A percentile compares a stretch with the other conserved stretches of the same genome.
phyloP scores from a whole-genome alignment of 2,113 vertebrate genomes.

The Oncorhynchus nerka region DNA sequence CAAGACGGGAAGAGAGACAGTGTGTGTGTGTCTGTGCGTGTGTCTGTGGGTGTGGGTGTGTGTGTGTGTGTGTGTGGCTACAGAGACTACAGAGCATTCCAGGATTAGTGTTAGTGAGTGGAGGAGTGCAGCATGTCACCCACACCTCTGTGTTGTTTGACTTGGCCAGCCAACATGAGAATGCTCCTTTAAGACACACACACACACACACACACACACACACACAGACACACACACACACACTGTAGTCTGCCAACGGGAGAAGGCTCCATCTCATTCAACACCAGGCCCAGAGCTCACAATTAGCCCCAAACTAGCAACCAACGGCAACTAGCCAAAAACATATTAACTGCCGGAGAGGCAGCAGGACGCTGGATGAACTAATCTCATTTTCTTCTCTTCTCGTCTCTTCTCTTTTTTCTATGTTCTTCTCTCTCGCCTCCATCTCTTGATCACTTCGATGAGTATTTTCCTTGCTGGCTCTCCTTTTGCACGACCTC shows the following conservation, averaged over 20 bases:
- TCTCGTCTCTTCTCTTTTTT: background rate
- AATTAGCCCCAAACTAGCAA: conserved; percentile 8
- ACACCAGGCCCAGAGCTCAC: conserved; percentile 4
- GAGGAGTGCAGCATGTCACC: conserved; percentile 26
- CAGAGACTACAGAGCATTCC: conserved; percentile 6
- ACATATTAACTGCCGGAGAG: background rate
- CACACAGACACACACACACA: no score
- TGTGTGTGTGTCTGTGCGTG: background rate
- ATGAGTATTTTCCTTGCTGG: no score
- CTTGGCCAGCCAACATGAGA: background rate
- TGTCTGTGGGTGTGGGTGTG: background rate
- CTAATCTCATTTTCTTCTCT: background rate
- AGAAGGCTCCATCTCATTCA: background rate
- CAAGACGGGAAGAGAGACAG: background rate
- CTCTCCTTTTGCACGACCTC: no score
- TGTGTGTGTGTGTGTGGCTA: background rate
- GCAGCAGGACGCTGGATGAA: background rate
- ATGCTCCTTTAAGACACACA: background rate
- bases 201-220: no score
- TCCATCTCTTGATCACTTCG: background rate
- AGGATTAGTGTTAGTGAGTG: background rate
- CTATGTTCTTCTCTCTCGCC: background rate
- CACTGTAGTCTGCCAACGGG: background rate
- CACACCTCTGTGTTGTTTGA: conserved; percentile 23
- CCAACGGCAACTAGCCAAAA: background rate